Percentiles rank a stretch among this genome's conserved stretches.
These are phyloP conservation scores for Drosophila mulleri DNA, from an alignment of 2,888 invertebrate species.

Conservation along the genomic window DNA sequence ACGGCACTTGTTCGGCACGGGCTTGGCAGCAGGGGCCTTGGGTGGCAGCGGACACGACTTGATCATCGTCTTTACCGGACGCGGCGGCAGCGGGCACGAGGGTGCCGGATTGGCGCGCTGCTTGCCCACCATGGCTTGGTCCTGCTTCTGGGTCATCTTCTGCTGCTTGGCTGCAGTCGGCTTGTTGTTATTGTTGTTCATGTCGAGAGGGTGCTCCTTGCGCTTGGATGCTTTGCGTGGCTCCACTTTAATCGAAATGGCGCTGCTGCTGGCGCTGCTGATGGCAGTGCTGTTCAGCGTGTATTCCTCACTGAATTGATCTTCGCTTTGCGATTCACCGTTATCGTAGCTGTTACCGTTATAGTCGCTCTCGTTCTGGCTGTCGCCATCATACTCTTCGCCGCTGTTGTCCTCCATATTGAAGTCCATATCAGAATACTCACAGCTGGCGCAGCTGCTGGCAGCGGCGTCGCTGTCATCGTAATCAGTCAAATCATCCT, in stretches of 20 bases:
- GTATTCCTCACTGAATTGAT: conserved; percentile 9
- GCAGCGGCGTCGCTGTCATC: neutral
- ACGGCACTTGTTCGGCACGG: neutral
- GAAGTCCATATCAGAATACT: neutral
- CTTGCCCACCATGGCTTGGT: neutral
- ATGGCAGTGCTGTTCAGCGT: neutral
- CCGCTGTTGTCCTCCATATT: conserved; percentile 2
- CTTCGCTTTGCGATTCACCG: neutral
- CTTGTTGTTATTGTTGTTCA: neutral
- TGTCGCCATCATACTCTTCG: neutral
- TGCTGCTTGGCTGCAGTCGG: neutral
- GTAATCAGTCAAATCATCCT: too few species aligned
- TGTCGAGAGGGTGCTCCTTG: neutral
- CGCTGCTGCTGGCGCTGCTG: neutral
- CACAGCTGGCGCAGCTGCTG: neutral
- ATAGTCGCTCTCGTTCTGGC: neutral
- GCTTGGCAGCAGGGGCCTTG: neutral
- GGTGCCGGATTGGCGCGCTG: neutral
- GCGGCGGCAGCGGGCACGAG: neutral
- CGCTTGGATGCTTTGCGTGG: neutral
- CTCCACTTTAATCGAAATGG: too few species aligned
- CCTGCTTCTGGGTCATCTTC: neutral
- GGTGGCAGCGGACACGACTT: conserved; percentile 33
- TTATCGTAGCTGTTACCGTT: neutral
- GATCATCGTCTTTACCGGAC: neutral